Conservation (phyloP, 1,140 invertebrate genomes). For the Euwallacea similis region DNA sequence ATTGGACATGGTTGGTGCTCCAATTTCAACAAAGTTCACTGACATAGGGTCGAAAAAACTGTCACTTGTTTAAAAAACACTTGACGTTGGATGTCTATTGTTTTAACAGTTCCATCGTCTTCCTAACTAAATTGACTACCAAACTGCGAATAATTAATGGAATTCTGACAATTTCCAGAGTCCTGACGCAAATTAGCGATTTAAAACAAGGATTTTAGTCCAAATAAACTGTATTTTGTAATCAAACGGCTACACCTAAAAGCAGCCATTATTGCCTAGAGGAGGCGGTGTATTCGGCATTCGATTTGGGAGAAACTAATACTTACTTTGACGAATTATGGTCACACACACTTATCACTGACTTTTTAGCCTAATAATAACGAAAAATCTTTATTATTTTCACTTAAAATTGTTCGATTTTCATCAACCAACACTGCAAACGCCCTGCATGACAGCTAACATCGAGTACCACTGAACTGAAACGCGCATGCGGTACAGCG, state of each 20-base stretch:
- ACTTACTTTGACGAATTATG: constrained; percentile 37
- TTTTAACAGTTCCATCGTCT: no score
- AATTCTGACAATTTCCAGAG: no score
- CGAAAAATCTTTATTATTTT: constrained; percentile 31
- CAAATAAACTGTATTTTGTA: constrained; percentile 27
- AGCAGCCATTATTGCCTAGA: constrained; percentile 38
- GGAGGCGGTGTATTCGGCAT: neutral
- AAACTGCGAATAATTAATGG: no score
- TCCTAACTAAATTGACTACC: no score
- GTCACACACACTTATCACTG: constrained; percentile 21
- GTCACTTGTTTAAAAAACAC: constrained; percentile 29
- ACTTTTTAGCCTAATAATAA: constrained; percentile 31
- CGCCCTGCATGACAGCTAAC: constrained; percentile 47
- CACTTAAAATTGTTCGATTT: constrained; percentile 32
- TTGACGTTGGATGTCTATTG: constrained; percentile 10
- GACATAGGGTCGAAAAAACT: constrained; percentile 34
- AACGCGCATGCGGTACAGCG: constrained; percentile 34
- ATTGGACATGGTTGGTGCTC: constrained; percentile 2
- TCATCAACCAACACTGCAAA: constrained; percentile 41
- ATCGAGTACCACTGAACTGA: constrained; percentile 36
- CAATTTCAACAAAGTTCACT: constrained; percentile 31
- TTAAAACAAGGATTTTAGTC: neutral
- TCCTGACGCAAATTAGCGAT: no score
- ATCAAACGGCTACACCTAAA: constrained; percentile 41
- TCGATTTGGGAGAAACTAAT: neutral